Conservation (phyloP, 2,113 vertebrate genomes). For the Bufo gargarizans region DNA sequence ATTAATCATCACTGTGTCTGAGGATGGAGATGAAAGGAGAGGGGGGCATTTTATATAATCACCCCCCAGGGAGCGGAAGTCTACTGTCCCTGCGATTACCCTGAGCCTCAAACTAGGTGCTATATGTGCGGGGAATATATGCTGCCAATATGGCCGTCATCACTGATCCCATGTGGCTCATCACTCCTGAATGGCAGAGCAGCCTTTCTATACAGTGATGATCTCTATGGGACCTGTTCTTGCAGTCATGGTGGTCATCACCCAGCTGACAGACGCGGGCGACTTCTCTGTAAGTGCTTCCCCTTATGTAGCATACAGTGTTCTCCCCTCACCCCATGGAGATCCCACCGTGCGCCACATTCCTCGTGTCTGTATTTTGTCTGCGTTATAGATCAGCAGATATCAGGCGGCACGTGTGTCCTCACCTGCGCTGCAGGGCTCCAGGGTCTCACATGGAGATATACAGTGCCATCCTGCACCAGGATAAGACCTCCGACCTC, state of each 20-base stretch:
- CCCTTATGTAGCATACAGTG: too few relatives aligned
- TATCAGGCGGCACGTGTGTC: neutral
- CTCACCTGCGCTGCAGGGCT: neutral
- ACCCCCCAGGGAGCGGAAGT: conserved; percentile 33
- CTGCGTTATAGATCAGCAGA: neutral
- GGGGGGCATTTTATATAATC: conserved; percentile 1
- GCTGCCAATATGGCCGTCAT: neutral
- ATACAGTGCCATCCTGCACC: too few relatives aligned
- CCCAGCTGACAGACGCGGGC: too few relatives aligned
- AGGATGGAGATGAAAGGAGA: conserved; percentile 10
- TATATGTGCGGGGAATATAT: neutral
- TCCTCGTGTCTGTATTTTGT: conserved; percentile 17
- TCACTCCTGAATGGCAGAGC: too few relatives aligned
- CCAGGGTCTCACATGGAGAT: too few relatives aligned
- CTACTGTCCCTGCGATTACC: conserved; percentile 18
- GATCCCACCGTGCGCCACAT: neutral
- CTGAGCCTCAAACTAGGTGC: conserved; percentile 1
- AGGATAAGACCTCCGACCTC: too few relatives aligned
- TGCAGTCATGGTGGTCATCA: too few relatives aligned
- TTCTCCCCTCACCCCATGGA: too few relatives aligned
- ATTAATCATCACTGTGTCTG: conserved; percentile 56
- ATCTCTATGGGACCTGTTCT: too few relatives aligned
- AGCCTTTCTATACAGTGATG: too few relatives aligned
- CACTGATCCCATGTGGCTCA: neutral
- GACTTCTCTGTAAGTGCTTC: too few relatives aligned